Evolutionary conservation across 2,113 vertebrate genomes (phyloP), one percentile per base, ranked within the genome.

Genomic region (Cromileptes altivelis): DNA sequence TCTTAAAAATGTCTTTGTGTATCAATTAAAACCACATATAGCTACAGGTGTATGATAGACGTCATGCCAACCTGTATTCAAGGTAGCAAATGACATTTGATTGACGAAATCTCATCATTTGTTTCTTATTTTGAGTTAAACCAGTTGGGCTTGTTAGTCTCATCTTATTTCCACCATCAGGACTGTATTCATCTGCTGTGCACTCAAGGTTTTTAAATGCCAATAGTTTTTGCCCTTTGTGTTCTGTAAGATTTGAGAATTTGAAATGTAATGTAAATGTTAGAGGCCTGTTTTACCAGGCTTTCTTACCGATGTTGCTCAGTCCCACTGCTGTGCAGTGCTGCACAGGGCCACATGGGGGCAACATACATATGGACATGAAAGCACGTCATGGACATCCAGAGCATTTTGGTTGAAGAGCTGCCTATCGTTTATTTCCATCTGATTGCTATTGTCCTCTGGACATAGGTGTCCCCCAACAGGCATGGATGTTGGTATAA

Each of bases 281-380:
- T 17, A 3, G 13, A 42, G 10, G 17, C 13, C n/a, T 23, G 19
- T 23, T 58, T 25, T 27, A 12, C 9, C 3, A 18, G 19, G 15
- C 2, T 25, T 47, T 53, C 23, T 45, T 6, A 4, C 2, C 15
- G 3, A 67, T 64, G 40, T 75, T 45, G 25, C 21, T 78, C 50
- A 15, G 14, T 18, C 62, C 14, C 52, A 23, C 5, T 47, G 23
- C 1, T 33, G 18, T 84, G 78, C 62, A 84, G 42, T 91, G 37
- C 50, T 40, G 2, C 17, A 1, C 19, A 50, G 0, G 6, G 21
- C 87, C 91, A 82, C 85, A 55, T 11, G 81, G 77, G 74, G 88
- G 87, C 80, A 74, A 5, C 69, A 78, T 63, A 3, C 0, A 37
- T 19, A n/a, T n/a, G 17, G 21, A 49, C 1, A 52, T 52, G 13